Conservation (phyloP, 2,888 invertebrate genomes). For the Patella depressa region DNA sequence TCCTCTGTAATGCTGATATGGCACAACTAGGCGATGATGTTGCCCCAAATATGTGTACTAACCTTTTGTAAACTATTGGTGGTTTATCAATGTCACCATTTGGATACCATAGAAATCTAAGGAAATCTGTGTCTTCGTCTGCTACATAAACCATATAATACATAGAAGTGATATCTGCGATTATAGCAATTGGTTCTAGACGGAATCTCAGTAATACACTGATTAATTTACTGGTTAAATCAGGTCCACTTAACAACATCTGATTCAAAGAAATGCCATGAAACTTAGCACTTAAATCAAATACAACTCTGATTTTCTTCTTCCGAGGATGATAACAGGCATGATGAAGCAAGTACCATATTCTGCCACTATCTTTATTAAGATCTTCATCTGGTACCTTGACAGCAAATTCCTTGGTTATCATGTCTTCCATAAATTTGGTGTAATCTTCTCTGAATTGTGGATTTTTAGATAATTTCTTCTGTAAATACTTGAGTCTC, state of each 20-base stretch:
- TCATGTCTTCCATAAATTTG: conserved; percentile 29
- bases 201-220: neutral
- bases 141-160: neutral
- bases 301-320: neutral
- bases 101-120: neutral
- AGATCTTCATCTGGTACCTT: conserved; percentile 14
- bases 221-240: conserved; percentile 4
- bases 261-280: neutral
- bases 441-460: conserved; percentile 13
- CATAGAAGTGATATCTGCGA: neutral
- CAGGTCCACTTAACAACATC: neutral
- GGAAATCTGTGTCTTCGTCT: neutral
- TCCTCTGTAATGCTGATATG: conserved; percentile 14
- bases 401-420: conserved; percentile 25
- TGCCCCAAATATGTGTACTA: conserved; percentile 11
- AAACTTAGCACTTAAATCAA: neutral
- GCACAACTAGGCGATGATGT: conserved; percentile 22
- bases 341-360: neutral
- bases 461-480: neutral
- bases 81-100: neutral
- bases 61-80: neutral
- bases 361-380: conserved; percentile 12
- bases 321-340: neutral
- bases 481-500: neutral
- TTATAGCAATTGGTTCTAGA: neutral